Base-by-base conservation (phyloP, 2,797 vertebrate genomes). In the Mus minutoides region DNA sequence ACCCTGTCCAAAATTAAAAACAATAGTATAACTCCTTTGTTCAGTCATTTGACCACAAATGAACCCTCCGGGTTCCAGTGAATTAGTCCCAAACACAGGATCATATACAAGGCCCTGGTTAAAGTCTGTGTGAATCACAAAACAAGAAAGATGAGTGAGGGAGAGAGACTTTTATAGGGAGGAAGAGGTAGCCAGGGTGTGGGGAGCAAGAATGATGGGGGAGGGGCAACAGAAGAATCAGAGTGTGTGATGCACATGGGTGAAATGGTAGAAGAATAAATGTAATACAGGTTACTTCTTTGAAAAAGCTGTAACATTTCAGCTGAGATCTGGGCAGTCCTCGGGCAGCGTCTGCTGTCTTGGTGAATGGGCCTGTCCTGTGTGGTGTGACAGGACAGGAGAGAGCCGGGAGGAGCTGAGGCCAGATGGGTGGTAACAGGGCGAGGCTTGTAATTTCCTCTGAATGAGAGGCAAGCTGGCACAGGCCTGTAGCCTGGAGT, bases 321-420 rank as follows among this genome's bases (percentile, higher is more conserved):
- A 46, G 75, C 82, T 43, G 2, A 94, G 34, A 82, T 40, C 31
- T 84, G 19, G 7, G 84, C 6, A 52, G 29, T 49, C 26, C 69
- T 37, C 5, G 0, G 78, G 34, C 75, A 31, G 73, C 34, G 34
- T 52, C 12, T n/a, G 24, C 37, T 52, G 31, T 40, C 46, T 22
- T 12, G 0, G 17, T 60, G 67, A 34, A n/a, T 26, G 22, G 24
- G 31, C 31, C n/a, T 4, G 2, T 7, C 62, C 29, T 4, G 1
- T 0, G 13, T 26, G 40, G 56, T 24, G 60, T 26, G 24, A 67
- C 43, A 37, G 29, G 75, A 67, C 43, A 37, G 22, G 75, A 5
- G 17, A 7, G n/a, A 14, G 12, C 34, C 12, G 14, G 34, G 6
- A 69, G 46, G 8, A 26, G 46, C 3, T 5, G 2, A 71, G n/a